phyloP scores from a whole-genome alignment of 2,888 invertebrate species.

The Nomada ferruginata region DNA sequence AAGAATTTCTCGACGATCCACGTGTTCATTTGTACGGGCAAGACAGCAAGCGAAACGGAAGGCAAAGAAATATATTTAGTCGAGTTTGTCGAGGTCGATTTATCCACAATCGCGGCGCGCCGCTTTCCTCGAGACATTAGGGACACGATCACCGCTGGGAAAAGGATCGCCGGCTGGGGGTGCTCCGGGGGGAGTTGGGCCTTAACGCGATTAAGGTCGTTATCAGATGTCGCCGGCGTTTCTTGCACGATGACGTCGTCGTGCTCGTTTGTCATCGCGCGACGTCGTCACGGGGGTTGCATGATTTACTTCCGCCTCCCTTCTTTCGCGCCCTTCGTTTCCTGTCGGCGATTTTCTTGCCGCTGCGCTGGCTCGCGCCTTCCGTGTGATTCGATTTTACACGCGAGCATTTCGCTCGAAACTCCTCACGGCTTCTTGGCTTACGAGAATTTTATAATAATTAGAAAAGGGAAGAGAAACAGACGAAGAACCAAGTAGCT shows the following conservation, averaged over 20 bases:
- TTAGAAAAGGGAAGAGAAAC: background rate
- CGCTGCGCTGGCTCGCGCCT: slow-evolving; percentile 32
- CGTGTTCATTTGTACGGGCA: slow-evolving; percentile 31
- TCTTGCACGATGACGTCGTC: slow-evolving; percentile 80
- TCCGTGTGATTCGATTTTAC: slow-evolving; percentile 33
- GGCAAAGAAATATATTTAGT: slow-evolving; percentile 50
- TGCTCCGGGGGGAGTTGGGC: slow-evolving; percentile 43
- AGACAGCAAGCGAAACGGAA: slow-evolving; percentile 22
- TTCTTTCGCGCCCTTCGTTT: slow-evolving; percentile 66
- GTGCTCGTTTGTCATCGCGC: slow-evolving; percentile 83
- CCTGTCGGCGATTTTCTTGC: slow-evolving; percentile 56
- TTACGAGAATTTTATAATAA: background rate
- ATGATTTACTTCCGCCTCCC: slow-evolving; percentile 82
- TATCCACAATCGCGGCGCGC: slow-evolving; percentile 65
- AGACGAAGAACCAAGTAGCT: background rate
- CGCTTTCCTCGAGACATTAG: slow-evolving; percentile 69
- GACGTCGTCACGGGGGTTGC: slow-evolving; percentile 81
- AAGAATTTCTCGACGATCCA: slow-evolving; percentile 33
- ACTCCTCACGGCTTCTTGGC: too few species aligned
- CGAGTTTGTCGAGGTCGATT: slow-evolving; percentile 61
- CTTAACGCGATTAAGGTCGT: slow-evolving; percentile 82
- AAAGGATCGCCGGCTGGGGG: slow-evolving; percentile 56
- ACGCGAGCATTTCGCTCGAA: slow-evolving; percentile 5
- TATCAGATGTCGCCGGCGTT: slow-evolving; percentile 83
- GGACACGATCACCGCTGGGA: slow-evolving; percentile 60